These are phyloP conservation scores for Salpingus planirostris DNA, from an alignment of 2,888 invertebrate genomes.

Conservation along the genomic window DNA sequence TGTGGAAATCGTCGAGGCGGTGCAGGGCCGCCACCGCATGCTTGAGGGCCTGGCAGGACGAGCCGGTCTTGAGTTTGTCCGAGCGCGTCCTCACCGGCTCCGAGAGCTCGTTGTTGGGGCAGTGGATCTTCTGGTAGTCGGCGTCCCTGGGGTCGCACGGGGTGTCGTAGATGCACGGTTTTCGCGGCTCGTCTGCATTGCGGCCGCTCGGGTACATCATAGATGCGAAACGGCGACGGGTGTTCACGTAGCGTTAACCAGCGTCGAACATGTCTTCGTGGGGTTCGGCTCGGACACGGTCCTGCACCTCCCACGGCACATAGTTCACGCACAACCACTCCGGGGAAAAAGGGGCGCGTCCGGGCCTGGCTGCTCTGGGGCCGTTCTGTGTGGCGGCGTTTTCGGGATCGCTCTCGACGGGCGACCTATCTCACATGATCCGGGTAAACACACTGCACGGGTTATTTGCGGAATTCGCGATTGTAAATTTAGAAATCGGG, in stretches of 20 bases:
- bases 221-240: slow-evolving; percentile 9
- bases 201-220: slow-evolving; percentile 31
- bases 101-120: slow-evolving; percentile 39
- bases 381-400: no score
- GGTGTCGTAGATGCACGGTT: slow-evolving; percentile 38
- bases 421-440: no score
- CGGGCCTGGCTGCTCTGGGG: no score
- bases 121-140: slow-evolving; percentile 37
- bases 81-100: slow-evolving; percentile 36
- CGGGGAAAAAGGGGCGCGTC: no score
- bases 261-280: slow-evolving; percentile 40
- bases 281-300: no score
- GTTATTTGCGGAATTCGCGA: slow-evolving; percentile 11
- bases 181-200: slow-evolving; percentile 27
- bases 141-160: slow-evolving; percentile 39
- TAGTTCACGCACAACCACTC: no score
- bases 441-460: slow-evolving; percentile 9
- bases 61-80: slow-evolving; percentile 56
- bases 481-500: slow-evolving; percentile 22
- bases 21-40: slow-evolving; percentile 88
- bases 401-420: no score
- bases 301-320: no score
- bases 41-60: slow-evolving; percentile 82
- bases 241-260: slow-evolving; percentile 38
- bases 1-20: slow-evolving; percentile 86